Evolutionary conservation across 2,113 vertebrate genomes (phyloP), one percentile per base, ranked within the genome.

Genomic region (Oophaga pumilio): DNA sequence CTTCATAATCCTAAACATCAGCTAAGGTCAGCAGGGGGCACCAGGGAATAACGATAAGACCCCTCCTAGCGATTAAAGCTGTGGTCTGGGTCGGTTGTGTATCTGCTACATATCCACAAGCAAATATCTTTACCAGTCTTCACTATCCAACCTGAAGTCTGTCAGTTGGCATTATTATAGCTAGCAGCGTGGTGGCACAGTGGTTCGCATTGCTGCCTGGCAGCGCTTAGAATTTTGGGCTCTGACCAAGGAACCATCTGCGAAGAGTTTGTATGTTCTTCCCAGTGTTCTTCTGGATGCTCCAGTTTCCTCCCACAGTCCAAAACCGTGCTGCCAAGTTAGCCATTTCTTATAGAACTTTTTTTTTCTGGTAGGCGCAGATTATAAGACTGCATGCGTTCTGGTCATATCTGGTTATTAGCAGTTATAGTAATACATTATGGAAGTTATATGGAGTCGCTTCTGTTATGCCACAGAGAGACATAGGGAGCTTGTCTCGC

Each of bases 231-330:
- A 28, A 15, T 33, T 73, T 73, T 73, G 69, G 69, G 69, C 18
- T 73, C 69, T 73, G 69, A 73, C 69, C 69, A 73, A 73, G 69
- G 15, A 28, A 10, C 69, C 69, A 73, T 73, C 69, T 73, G 69
- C 43, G 69, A 43, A 28, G 69, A 73, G 26, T 73, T 73, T 73
- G 26, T 20, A 73, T 73, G 69, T 73, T 73, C 69, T 73, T 73
- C 68, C 26, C 69, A 33, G 69, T 73, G 69, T 73, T 73, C 69
- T 73, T 20, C 69, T 73, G 69, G 69, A 73, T 73, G 69, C 26
- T 73, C 69, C 69, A 73, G 69, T 43, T 73, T 73, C 69, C 69
- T 73, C 69, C 69, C 69, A 73, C 69, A 73, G 69, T 43, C 69
- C 69, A 43, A 73, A 43, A 73, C 3, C 28, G 8, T 43, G 22